Percentiles rank a stretch among this genome's conserved stretches.
phyloP scores from a whole-genome alignment of 1,140 invertebrate genomes.

The Drosophila nigrodunni region DNA sequence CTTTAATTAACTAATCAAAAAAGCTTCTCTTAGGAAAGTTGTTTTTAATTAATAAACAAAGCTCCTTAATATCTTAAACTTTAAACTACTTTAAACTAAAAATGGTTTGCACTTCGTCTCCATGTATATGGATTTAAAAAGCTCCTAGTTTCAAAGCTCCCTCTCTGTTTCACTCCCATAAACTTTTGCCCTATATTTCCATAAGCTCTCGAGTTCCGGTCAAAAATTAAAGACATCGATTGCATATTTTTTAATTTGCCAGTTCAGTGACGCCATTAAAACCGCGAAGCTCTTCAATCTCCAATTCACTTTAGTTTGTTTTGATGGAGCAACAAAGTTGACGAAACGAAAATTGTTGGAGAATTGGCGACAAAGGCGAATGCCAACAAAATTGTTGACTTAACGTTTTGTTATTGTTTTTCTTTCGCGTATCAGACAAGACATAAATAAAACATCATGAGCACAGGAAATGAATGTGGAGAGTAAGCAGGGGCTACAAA shows the following conservation, averaged over 20 bases:
- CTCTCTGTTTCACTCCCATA: too few species aligned
- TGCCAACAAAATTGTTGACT: conserved; percentile 20
- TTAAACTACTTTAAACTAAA: too few species aligned
- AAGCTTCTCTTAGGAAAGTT: too few species aligned
- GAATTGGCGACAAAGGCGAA: conserved; percentile 18
- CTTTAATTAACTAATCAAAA: too few species aligned
- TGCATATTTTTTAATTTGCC: conserved; percentile 40
- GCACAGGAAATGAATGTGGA: conserved; percentile 15
- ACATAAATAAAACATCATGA: conserved; percentile 24
- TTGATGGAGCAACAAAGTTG: conserved; percentile 44
- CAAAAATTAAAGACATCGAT: conserved; percentile 23
- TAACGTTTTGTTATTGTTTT: conserved; percentile 25
- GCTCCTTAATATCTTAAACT: too few species aligned
- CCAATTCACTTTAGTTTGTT: conserved; percentile 26
- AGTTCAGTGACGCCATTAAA: conserved; percentile 54
- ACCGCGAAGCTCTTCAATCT: background rate
- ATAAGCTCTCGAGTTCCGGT: conserved; percentile 19
- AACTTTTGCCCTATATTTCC: too few species aligned
- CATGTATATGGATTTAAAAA: too few species aligned
- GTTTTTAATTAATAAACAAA: too few species aligned
- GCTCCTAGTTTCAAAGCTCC: too few species aligned
- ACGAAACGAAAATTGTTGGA: conserved; percentile 9
- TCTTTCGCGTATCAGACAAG: background rate
- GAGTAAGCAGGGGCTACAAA: background rate
- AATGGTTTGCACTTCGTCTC: too few species aligned